Conservation (phyloP, 2,113 vertebrate species). For the Neofelis nebulosa region DNA sequence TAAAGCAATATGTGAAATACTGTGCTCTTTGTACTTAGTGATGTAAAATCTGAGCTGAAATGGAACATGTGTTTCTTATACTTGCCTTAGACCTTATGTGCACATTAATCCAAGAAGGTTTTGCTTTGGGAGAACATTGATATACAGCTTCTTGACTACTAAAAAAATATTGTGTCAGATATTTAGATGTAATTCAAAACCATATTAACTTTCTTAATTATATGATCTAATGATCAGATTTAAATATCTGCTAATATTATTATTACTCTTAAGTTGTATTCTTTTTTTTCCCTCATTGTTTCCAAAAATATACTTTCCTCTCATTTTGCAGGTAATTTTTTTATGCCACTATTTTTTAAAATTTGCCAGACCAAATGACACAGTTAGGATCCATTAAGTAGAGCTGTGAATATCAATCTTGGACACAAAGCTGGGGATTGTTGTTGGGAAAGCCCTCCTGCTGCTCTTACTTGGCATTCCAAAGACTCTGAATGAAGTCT, state of each 20-base stretch:
- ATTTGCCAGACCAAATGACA: neutral
- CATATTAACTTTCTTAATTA: neutral
- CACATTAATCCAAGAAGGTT: neutral
- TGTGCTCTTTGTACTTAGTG: neutral
- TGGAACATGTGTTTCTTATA: neutral
- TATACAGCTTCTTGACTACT: neutral
- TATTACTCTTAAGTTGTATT: neutral
- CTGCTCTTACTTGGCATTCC: neutral
- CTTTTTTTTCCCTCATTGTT: neutral
- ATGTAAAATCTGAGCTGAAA: neutral
- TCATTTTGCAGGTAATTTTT: slow-evolving; percentile 31
- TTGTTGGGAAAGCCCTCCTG: neutral
- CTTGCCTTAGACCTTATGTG: neutral
- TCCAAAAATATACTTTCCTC: neutral
- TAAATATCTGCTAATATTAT: neutral
- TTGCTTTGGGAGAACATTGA: neutral
- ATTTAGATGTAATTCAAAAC: slow-evolving; percentile 14
- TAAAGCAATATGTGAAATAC: neutral
- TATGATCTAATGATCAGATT: neutral
- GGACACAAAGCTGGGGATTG: slow-evolving; percentile 38
- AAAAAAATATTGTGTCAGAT: neutral
- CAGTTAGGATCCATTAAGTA: slow-evolving; percentile 17
- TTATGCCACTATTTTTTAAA: neutral
- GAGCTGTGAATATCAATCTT: slow-evolving; percentile 17
- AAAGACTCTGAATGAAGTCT: slow-evolving; percentile 27